A percentile compares a stretch with the other conserved stretches of the same genome.
Evolutionary conservation across 37 sponge, comb jelly and placozoan species (phyloP).

Genomic region (Ephydatia muelleri): DNA sequence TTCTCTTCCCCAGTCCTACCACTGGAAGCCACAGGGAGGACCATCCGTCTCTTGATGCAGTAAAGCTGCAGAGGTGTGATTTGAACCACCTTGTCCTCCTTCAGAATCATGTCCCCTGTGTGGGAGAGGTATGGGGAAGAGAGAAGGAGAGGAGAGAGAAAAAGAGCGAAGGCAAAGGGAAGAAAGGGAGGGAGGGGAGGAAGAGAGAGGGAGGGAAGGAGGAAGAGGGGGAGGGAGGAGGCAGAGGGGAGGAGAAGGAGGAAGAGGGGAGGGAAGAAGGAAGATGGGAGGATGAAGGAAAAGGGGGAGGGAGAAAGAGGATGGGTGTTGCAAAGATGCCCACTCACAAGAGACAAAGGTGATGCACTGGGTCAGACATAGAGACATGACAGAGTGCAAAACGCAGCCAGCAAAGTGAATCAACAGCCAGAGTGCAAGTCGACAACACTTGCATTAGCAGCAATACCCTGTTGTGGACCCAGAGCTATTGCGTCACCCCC

Average conservation of each 20-base stretch:
- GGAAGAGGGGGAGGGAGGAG: neutral
- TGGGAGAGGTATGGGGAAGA: neutral
- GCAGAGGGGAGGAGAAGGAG: neutral
- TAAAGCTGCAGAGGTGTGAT: conserved; percentile 70
- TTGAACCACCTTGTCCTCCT: conserved; percentile 38
- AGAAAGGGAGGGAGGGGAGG: neutral
- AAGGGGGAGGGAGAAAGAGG: neutral
- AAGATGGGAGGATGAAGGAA: no score
- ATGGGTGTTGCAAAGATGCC: neutral
- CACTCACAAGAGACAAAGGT: no score
- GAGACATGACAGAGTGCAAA: no score
- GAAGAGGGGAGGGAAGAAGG: neutral
- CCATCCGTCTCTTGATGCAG: conserved; percentile 53
- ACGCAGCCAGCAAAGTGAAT: no score
- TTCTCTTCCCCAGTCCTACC: conserved; percentile 19
- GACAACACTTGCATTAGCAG: no score
- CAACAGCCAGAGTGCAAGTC: no score
- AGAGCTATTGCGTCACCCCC: no score
- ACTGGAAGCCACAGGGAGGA: conserved; percentile 47
- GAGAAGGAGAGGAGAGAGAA: neutral
- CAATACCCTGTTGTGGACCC: no score
- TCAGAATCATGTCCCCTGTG: conserved; percentile 46
- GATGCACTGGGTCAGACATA: no score
- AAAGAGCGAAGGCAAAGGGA: neutral
- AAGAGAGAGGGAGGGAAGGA: neutral